phyloP scores from a whole-genome alignment of 2,113 vertebrate species.

The Heterotilapia buettikoferi region DNA sequence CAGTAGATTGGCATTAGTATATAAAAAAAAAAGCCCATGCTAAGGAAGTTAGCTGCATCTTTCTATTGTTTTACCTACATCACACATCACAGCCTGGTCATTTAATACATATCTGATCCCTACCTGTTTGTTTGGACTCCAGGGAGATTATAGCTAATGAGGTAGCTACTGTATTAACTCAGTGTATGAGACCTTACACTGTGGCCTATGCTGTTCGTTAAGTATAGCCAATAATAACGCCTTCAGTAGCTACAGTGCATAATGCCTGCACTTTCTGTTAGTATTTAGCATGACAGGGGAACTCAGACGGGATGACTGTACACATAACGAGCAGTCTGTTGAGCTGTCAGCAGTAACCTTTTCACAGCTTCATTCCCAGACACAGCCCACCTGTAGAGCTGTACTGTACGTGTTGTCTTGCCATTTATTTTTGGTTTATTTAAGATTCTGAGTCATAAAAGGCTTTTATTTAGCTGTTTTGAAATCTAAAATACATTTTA shows the following conservation, averaged over 20 bases:
- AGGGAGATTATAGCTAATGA: neutral
- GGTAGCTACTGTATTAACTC: neutral
- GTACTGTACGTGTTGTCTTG: constrained; percentile 17
- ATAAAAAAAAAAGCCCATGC: neutral
- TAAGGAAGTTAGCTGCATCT: neutral
- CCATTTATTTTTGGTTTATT: constrained; percentile 26
- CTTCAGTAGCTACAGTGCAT: neutral
- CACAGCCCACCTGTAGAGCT: constrained; percentile 44
- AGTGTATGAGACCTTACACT: neutral
- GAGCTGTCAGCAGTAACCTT: constrained; percentile 61
- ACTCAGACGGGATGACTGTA: constrained; percentile 15
- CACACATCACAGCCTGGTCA: neutral
- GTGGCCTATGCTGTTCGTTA: neutral
- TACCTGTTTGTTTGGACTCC: neutral
- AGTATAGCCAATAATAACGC: neutral
- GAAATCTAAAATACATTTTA: neutral
- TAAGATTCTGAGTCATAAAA: neutral
- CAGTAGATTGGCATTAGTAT: neutral
- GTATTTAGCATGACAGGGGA: constrained; percentile 18
- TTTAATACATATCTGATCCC: neutral
- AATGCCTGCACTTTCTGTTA: constrained; percentile 34
- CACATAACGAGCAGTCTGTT: constrained; percentile 40
- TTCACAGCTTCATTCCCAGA: constrained; percentile 45
- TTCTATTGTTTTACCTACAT: neutral
- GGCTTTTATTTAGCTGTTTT: neutral